Percentiles rank a stretch among this genome's conserved stretches.
phyloP scores from a whole-genome alignment of 2,888 invertebrate species.

The Drosophila pegasa region DNA sequence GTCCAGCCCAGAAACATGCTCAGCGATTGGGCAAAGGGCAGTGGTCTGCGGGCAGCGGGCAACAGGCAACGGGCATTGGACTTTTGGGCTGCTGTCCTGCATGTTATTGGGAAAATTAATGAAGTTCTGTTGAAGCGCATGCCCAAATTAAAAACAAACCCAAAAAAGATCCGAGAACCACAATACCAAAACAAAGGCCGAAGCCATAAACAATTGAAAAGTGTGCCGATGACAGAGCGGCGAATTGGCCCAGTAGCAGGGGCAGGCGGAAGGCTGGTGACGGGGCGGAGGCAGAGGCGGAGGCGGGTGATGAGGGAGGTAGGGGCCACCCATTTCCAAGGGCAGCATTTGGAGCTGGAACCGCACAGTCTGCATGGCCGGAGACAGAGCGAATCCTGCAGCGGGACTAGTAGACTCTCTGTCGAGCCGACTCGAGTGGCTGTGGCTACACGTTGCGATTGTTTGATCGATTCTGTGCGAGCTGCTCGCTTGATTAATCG shows the following conservation, averaged over 20 bases:
- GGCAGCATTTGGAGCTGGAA: conserved; percentile 44
- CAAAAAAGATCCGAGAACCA: conserved; percentile 21
- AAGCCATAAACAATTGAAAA: conserved; percentile 71
- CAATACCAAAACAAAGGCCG: conserved; percentile 38
- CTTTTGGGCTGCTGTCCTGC: conserved; percentile 35
- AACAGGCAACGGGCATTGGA: conserved; percentile 29
- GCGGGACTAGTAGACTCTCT: conserved; percentile 60
- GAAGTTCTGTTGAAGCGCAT: conserved; percentile 73
- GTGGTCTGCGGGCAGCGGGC: conserved; percentile 18
- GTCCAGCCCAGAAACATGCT: conserved; percentile 60
- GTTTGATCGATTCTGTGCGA: conserved; percentile 65
- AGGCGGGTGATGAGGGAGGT: background rate
- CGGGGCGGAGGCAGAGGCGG: background rate
- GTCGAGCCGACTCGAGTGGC: conserved; percentile 50
- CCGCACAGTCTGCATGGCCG: conserved; percentile 62
- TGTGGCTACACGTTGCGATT: conserved; percentile 42
- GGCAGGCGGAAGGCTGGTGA: conserved; percentile 15
- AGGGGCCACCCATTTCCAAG: conserved; percentile 32
- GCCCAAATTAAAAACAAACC: conserved; percentile 50
- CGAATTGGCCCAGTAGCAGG: conserved; percentile 20
- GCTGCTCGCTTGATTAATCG: conserved; percentile 69
- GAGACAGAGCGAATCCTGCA: conserved; percentile 60
- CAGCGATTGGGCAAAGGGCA: conserved; percentile 6
- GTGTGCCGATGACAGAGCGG: conserved; percentile 59
- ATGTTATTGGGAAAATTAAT: conserved; percentile 76